Percentiles rank a stretch among this genome's conserved stretches.
Evolutionary conservation across 1,140 invertebrate genomes (phyloP).

Genomic region (Melitaea cinxia): DNA sequence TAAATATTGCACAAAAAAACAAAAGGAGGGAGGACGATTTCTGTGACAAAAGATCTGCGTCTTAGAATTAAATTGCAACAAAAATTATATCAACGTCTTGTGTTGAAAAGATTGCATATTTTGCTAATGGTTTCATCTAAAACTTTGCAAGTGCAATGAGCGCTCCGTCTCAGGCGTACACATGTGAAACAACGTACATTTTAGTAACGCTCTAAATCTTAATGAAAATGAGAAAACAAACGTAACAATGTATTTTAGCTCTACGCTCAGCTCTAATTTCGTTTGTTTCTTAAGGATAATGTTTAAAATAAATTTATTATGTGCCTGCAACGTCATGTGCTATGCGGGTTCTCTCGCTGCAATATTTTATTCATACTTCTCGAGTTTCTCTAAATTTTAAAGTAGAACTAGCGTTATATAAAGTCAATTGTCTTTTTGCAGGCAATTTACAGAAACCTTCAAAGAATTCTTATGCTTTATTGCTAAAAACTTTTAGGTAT

Average conservation of each 20-base stretch:
- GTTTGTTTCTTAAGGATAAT: conserved; percentile 13
- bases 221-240: conserved; percentile 27
- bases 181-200: conserved; percentile 23
- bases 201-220: conserved; percentile 28
- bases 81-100: not conserved
- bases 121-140: not conserved
- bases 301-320: conserved; percentile 7
- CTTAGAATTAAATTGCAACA: not conserved
- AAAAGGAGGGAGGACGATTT: too few species aligned
- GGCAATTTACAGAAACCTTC: too few species aligned
- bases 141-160: conserved; percentile 4
- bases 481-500: too few species aligned
- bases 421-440: too few species aligned
- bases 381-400: not conserved
- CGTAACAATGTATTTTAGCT: conserved; percentile 24
- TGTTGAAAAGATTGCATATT: not conserved
- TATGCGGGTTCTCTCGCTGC: not conserved
- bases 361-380: not conserved
- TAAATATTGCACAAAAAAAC: too few species aligned
- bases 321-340: not conserved
- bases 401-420: too few species aligned
- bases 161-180: conserved; percentile 14
- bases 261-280: conserved; percentile 4
- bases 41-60: not conserved
- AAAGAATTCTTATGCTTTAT: too few species aligned